A percentile compares a stretch with the other conserved stretches of the same genome.
Evolutionary conservation across 2,113 vertebrate species (phyloP).

Genomic region (Microtus richardsoni): DNA sequence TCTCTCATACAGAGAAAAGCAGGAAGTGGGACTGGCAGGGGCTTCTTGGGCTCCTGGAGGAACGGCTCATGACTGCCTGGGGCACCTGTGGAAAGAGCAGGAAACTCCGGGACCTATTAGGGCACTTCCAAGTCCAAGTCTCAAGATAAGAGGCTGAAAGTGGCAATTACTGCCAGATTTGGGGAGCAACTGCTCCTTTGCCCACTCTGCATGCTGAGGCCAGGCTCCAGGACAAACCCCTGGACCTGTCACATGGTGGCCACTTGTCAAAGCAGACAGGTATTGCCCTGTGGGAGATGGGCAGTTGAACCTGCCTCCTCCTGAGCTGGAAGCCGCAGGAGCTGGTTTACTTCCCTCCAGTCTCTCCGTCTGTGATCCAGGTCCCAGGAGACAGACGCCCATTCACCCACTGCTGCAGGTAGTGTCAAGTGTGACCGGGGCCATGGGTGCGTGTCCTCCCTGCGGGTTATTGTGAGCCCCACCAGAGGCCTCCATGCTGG

Average conservation of each 20-base stretch:
- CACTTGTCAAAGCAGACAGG: not conserved
- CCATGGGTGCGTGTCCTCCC: not conserved
- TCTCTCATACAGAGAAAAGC: not conserved
- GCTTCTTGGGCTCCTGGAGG: not conserved
- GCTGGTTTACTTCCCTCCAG: not conserved
- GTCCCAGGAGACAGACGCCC: not conserved
- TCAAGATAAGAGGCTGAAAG: not conserved
- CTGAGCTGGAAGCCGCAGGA: fast-evolving
- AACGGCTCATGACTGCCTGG: not conserved
- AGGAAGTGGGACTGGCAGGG: fast-evolving
- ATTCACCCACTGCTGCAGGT: no score
- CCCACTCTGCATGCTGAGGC: not conserved
- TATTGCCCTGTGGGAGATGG: not conserved
- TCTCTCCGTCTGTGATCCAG: not conserved
- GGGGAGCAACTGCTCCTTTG: not conserved
- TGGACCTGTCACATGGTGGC: not conserved
- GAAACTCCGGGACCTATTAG: not conserved
- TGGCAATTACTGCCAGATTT: not conserved
- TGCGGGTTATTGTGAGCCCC: not conserved
- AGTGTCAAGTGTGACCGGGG: no score
- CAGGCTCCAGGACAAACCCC: not conserved
- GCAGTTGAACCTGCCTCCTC: not conserved
- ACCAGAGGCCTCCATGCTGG: no score
- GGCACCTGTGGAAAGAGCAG: no score
- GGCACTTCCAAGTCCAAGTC: not conserved